Conservation (phyloP, 2,888 invertebrate genomes). For the Cephus nigrinus region DNA sequence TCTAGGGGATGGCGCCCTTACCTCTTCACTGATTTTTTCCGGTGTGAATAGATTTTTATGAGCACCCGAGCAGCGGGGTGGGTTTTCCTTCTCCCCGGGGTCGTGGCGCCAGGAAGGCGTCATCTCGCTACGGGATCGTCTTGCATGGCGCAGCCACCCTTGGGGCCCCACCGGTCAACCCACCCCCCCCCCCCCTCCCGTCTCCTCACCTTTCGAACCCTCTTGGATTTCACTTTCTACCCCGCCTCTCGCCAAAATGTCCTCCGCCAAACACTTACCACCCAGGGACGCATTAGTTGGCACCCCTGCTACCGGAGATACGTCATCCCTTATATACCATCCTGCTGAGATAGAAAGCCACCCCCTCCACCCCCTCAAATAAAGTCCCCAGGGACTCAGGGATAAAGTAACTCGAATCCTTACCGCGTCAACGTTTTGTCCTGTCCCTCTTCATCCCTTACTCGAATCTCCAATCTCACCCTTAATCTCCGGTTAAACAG, state of each 20-base stretch:
- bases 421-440: no score
- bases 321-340: slow-evolving; percentile 7
- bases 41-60: slow-evolving; percentile 36
- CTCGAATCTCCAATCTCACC: slow-evolving; percentile 5
- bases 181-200: slow-evolving; percentile 14
- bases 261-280: background rate
- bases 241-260: slow-evolving; percentile 40
- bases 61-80: slow-evolving; percentile 22
- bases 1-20: no score
- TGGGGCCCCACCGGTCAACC: slow-evolving; percentile 22
- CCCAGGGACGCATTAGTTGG: slow-evolving; percentile 1
- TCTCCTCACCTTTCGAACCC: slow-evolving; percentile 22
- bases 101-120: slow-evolving; percentile 59
- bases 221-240: slow-evolving; percentile 43
- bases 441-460: slow-evolving; percentile 10
- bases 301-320: background rate
- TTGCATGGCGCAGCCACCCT: slow-evolving; percentile 44
- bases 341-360: slow-evolving; percentile 18
- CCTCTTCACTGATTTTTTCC: slow-evolving; percentile 36
- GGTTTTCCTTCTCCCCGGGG: slow-evolving; percentile 29
- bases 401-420: no score
- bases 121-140: slow-evolving; percentile 61
- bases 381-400: no score
- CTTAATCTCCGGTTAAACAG: no score
- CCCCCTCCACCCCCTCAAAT: background rate